A percentile compares a stretch with the other conserved stretches of the same genome.
Conservation (phyloP, 2,113 vertebrate species). For the Antennarius striatus region DNA sequence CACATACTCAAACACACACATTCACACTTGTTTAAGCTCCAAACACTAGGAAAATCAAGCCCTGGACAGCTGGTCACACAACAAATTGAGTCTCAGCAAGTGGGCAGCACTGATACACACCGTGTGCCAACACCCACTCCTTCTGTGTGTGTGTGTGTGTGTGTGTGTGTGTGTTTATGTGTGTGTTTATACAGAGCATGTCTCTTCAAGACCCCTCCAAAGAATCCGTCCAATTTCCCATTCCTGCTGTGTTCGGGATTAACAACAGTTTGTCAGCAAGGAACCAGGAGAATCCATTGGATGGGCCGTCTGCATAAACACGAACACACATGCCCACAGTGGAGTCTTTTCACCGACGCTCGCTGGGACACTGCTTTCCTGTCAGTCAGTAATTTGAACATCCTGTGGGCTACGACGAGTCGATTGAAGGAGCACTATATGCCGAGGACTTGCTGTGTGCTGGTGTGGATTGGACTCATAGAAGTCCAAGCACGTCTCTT, state of each 20-base stretch:
- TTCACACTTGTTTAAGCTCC: neutral
- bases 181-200: conserved; percentile 10
- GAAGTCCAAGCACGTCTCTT: conserved; percentile 40
- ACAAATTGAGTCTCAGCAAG: conserved; percentile 53
- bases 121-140: conserved; percentile 43
- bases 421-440: conserved; percentile 49
- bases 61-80: conserved; percentile 66
- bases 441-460: conserved; percentile 19
- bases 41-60: conserved; percentile 54
- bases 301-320: conserved; percentile 6
- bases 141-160: conserved; percentile 3
- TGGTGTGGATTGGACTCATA: conserved; percentile 49
- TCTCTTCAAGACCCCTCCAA: conserved; percentile 36
- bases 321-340: conserved; percentile 1
- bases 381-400: conserved; percentile 29
- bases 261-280: conserved; percentile 42
- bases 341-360: conserved; percentile 3
- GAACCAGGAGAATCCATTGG: conserved; percentile 41
- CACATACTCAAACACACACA: neutral
- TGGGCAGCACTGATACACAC: conserved; percentile 48
- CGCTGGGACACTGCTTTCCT: conserved; percentile 13
- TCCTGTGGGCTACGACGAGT: conserved; percentile 28
- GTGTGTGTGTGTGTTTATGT: conserved; percentile 21
- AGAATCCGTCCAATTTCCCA: conserved; percentile 53
- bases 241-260: conserved; percentile 59